These are phyloP conservation scores for Stegana nigrithorax DNA, from an alignment of 2,888 invertebrate genomes.

Conservation along the genomic window DNA sequence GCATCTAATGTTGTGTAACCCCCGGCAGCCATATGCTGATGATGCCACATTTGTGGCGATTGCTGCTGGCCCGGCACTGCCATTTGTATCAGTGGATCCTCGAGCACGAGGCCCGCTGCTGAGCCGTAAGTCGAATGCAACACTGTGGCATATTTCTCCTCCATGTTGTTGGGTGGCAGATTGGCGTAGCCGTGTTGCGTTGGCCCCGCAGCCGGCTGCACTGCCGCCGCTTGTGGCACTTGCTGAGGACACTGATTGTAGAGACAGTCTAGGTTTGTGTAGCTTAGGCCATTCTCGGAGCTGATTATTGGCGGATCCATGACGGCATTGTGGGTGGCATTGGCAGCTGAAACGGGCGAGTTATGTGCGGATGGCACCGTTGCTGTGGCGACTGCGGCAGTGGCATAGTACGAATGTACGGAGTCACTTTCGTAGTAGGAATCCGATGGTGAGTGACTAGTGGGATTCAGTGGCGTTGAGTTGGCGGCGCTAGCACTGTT, in stretches of 20 bases:
- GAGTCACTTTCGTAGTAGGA: conserved; percentile 67
- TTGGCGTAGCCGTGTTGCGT: conserved; percentile 43
- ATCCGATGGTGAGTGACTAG: conserved; percentile 66
- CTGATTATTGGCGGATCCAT: conserved; percentile 78
- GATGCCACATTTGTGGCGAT: conserved; percentile 61
- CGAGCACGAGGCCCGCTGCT: conserved; percentile 45
- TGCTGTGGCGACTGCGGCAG: conserved; percentile 61
- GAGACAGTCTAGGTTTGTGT: conserved; percentile 87
- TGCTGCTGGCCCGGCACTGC: conserved; percentile 50
- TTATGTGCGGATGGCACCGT: conserved; percentile 55
- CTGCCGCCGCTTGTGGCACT: conserved; percentile 32
- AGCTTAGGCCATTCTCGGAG: conserved; percentile 87
- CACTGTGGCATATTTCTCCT: conserved; percentile 69
- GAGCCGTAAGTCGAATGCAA: conserved; percentile 72
- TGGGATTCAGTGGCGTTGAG: conserved; percentile 62
- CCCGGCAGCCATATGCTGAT: conserved; percentile 53
- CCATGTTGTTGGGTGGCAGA: conserved; percentile 50
- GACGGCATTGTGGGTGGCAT: conserved; percentile 44
- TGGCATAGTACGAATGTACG: conserved; percentile 65
- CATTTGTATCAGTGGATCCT: conserved; percentile 62
- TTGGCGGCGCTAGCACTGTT: conserved; percentile 50
- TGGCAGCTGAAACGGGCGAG: conserved; percentile 54
- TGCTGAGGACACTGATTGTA: conserved; percentile 70
- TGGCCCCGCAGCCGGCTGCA: conserved; percentile 27
- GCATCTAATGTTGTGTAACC: conserved; percentile 45